Percentiles rank a stretch among this genome's conserved stretches.
Evolutionary conservation across 2,797 vertebrate genomes (phyloP).

Genomic region (Ceyx erithaca): DNA sequence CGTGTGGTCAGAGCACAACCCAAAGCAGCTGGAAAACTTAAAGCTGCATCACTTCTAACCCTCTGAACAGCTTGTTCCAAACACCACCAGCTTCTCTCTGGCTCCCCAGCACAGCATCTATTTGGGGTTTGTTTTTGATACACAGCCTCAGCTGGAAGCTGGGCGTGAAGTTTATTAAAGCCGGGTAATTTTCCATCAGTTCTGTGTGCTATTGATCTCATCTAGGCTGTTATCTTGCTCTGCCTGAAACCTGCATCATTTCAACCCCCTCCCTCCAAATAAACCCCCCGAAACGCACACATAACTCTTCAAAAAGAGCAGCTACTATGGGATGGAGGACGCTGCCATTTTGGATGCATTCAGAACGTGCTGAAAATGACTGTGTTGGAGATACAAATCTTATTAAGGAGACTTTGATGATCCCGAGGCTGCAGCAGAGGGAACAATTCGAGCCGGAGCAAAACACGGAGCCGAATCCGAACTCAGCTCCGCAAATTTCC

Average conservation of each 20-base stretch:
- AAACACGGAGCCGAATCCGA: not conserved
- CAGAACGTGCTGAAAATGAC: not conserved
- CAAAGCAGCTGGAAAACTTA: not conserved
- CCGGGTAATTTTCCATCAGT: slow-evolving; percentile 51
- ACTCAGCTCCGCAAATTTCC: not conserved
- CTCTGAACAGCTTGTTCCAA: not conserved
- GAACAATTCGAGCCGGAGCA: not conserved
- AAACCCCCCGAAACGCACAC: not conserved
- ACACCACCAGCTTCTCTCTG: fast-evolving
- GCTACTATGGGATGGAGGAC: not conserved
- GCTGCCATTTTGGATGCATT: not conserved
- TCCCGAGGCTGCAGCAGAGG: not conserved
- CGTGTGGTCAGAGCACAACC: not conserved
- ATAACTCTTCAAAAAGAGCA: slow-evolving; percentile 12
- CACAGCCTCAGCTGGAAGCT: not conserved
- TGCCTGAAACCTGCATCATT: slow-evolving; percentile 51
- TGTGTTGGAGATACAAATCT: not conserved
- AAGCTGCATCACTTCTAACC: not conserved
- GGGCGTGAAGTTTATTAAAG: slow-evolving; percentile 43
- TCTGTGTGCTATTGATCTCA: slow-evolving; percentile 58
- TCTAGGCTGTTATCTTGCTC: slow-evolving; percentile 44
- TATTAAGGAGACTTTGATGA: slow-evolving; percentile 10
- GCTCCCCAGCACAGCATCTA: not conserved
- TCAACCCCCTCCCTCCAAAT: not conserved
- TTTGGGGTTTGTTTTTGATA: not conserved